Evolutionary conservation across 1,140 invertebrate genomes (phyloP), one percentile per base, ranked within the genome.

Genomic region (Ectropis grisescens): DNA sequence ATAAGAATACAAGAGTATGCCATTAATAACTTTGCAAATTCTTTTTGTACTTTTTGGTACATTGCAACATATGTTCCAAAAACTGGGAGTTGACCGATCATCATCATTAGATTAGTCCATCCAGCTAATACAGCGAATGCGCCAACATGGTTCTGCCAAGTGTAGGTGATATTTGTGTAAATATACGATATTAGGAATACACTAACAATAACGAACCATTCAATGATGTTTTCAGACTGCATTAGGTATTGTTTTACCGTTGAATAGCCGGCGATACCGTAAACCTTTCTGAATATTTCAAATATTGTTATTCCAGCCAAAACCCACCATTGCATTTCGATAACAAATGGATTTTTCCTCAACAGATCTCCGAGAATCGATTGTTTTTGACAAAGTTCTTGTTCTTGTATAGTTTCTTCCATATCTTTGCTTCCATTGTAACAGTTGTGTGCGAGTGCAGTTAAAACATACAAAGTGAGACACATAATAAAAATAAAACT

Each of bases 31-130:
- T 94, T 94, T 13, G 90, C 89, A 34, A 95, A 93, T 83, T 94
- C 92, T 14, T 89, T 91, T 57, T 93, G 91, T 0, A 93, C 91
- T 61, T 90, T 89, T 0, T 91, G 92, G 44, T 93, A 94, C 92
- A 93, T 94, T 0, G 92, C 92, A 7, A 94, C 91, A 60, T 94
- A 95, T 0, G 92, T 90, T 13, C 92, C 93, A 64, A 94, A 93
- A 34, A 93, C 85, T 1, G 93, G 93, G 13, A 94, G 75, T 50
- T 94, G 91, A 2, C 93, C 93, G 29, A 94, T 90, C 90, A 94
- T 92, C 47, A 93, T 82, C 91, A 95, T 93, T 1, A 94, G 75
- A 76, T 94, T 93, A 2, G 90, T 91, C 93, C 93, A 94, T 8
- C 90, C 91, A 15, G 91, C 88, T 4, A 94, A 84, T 0, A 94